Base-by-base conservation (phyloP, 64 coral and sea anemone species). In the Montipora efflorescens region DNA sequence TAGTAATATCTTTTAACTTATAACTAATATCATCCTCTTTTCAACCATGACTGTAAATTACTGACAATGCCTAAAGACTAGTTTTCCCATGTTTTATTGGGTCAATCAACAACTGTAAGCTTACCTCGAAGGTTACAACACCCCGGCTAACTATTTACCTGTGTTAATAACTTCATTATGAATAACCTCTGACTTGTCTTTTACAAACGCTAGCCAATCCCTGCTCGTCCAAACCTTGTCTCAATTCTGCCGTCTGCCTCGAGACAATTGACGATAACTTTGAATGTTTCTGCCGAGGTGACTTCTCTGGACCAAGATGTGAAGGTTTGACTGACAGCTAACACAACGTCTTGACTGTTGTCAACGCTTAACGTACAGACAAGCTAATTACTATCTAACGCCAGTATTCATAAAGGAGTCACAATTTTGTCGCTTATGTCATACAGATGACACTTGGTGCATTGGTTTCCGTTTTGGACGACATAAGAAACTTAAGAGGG, bases 241-340 rank as follows among this genome's bases (percentile, higher is more conserved):
- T 82, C 87, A 89, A 94, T 87, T 90, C 71, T 55, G 93, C 87
- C 16, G 87, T 94, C 20, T 94, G 93, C 57, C 93, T 94, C 28
- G 87, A 94, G 74, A 94, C 93, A 22, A 94, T 94, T 84, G 80
- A 90, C 48, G 93, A 88, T 75, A 80, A 58, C 67, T 94, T 82
- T 81, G 93, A 94, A 71, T 94, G 93, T 69, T 83, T 94, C 73
- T 94, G 93, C 79, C 93, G 87, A 2, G 87, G 93, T 43, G 93
- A 94, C 87, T 94, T 82, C 87, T 94, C 92, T 82, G 92, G 92
- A 74, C 83, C 92, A 74, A 87, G 80, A 73, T 93, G 92, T 81
- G 93, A 94, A 94, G 87, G 93, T 94, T 94, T 87, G 92, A 93
- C 91, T 19, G 75, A 89, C 72, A 57, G 72, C 59, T 64, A 73